Conservation (phyloP, 2,113 vertebrate genomes). For the Geococcyx californianus region DNA sequence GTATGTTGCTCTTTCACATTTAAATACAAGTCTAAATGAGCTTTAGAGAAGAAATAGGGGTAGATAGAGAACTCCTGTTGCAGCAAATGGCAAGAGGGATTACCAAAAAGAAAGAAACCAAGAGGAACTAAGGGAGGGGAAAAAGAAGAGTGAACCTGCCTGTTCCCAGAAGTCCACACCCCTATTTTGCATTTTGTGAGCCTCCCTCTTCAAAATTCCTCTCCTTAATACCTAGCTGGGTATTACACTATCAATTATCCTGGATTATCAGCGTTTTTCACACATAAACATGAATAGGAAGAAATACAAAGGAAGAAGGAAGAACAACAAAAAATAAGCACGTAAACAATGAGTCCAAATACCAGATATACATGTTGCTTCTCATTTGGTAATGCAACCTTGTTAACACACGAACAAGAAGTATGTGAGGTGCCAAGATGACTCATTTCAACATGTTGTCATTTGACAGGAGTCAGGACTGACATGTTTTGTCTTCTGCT, state of each 20-base stretch:
- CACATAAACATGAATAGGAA: not conserved
- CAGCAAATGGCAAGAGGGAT: not conserved
- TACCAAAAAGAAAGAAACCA: not conserved
- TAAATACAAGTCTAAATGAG: not conserved
- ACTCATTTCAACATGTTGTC: not conserved
- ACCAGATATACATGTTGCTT: not conserved
- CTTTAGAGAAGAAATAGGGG: not conserved
- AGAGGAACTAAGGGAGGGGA: not conserved
- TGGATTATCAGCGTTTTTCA: not conserved
- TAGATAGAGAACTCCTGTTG: not conserved
- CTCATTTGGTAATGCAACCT: not conserved
- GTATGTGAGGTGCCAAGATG: not conserved
- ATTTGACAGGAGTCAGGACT: not conserved
- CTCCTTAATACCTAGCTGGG: not conserved
- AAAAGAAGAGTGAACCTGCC: not conserved
- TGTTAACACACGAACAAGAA: not conserved
- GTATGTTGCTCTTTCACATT: not conserved
- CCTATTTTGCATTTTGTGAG: not conserved
- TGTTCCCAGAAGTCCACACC: not conserved
- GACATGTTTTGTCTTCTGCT: not conserved
- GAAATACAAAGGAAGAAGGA: not conserved
- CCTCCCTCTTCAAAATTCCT: not conserved
- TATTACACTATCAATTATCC: not conserved
- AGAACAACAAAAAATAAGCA: not conserved
- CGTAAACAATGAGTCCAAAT: not conserved